Base-by-base conservation (phyloP, 2,113 vertebrate species). In the Tragelaphus buxtoni region DNA sequence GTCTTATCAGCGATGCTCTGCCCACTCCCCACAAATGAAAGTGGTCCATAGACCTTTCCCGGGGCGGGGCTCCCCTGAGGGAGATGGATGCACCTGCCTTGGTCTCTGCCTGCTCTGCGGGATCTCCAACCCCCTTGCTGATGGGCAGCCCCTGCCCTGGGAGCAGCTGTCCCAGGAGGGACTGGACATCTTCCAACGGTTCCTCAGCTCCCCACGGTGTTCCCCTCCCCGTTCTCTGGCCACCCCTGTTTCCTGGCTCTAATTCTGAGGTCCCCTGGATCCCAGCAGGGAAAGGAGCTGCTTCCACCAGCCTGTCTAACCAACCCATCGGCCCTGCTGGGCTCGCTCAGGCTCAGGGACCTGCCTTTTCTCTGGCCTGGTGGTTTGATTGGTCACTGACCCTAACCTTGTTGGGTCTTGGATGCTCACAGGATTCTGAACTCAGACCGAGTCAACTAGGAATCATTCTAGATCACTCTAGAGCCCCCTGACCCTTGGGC, bases 321-420 rank as follows among this genome's bases (percentile, higher is more conserved):
- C 9, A 2, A 13, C 4, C 42, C 2, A 5, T n/a, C 0, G 0
- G n/a, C 32, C 72, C 51, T 13, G 45, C 14, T 13, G 35, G 30
- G 16, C 60, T 65, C 2, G 0, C 30, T 39, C 4, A 6, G 49
- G 69, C 22, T 63, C 69, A 4, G 18, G 16, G 14, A 1, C 53
- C 45, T 49, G 65, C 24, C 26, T 9, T 30, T 22, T 60, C 74
- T 69, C 79, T 5, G 35, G 39, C 28, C 17, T 0, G 8, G 18
- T 20, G 79, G 69, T 77, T 56, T 26, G 26, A 14, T 0, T 18
- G 26, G 83, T 49, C 53, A 45, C 47, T 60, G 61, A 35, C 35
- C 28, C 56, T 51, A n/a, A n/a, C n/a, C n/a, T n/a, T n/a, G n/a
- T n/a, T 49, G 7, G 74, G 39, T 72, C 20, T 45, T 72, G 45